Evolutionary conservation across 2,888 invertebrate species (phyloP).

Genomic region (Zaprionus obscuricornis): DNA sequence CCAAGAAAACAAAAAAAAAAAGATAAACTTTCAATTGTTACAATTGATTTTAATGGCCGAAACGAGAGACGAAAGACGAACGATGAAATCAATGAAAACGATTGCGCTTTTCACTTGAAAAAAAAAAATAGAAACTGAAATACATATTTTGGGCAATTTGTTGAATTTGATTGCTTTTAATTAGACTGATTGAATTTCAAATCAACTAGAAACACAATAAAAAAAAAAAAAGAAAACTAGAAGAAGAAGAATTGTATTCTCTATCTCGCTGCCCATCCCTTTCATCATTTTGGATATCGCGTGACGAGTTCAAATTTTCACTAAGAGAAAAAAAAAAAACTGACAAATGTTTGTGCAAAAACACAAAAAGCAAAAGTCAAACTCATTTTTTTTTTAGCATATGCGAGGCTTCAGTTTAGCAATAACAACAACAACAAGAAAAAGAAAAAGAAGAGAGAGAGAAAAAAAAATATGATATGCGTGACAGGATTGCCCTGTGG

Average conservation of each 20-base stretch:
- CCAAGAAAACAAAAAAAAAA: no score
- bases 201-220: constrained; percentile 11
- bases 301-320: constrained; percentile 58
- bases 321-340: constrained; percentile 15
- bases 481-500: constrained; percentile 44
- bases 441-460: not conserved
- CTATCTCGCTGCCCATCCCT: not conserved
- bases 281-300: constrained; percentile 56
- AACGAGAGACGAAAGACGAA: no score
- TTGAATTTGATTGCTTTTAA: constrained; percentile 71
- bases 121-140: constrained; percentile 20
- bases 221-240: constrained; percentile 12
- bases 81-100: constrained; percentile 62
- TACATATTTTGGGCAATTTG: constrained; percentile 30
- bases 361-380: constrained; percentile 43
- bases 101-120: constrained; percentile 57
- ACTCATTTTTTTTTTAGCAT: constrained; percentile 50
- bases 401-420: constrained; percentile 5
- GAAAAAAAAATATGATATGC: constrained; percentile 34
- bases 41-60: constrained; percentile 58
- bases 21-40: constrained; percentile 65
- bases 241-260: constrained; percentile 33
- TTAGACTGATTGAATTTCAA: constrained; percentile 71
- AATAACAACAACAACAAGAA: constrained; percentile 6
- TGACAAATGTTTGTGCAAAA: constrained; percentile 73